phyloP scores from a whole-genome alignment of 1,140 invertebrate species.

The Theocolax elegans region DNA sequence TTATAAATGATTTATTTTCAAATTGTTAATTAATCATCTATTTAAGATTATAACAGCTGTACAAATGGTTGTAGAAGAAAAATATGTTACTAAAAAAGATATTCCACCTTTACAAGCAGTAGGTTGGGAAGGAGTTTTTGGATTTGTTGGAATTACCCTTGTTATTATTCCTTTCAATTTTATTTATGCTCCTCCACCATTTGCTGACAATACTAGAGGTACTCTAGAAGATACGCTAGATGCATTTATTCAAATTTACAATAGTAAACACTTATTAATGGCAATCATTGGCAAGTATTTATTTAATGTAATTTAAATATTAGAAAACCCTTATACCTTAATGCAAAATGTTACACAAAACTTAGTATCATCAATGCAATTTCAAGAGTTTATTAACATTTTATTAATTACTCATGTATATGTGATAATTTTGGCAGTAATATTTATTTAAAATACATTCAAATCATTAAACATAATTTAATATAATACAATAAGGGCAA shows the following conservation, averaged over 20 bases:
- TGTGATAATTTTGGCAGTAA: too few species aligned
- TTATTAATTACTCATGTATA: too few species aligned
- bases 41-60: conserved; percentile 80
- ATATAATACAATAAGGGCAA: too few species aligned
- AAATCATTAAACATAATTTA: too few species aligned
- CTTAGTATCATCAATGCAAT: too few species aligned
- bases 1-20: too few species aligned
- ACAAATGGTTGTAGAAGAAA: conserved; percentile 96
- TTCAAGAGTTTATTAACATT: too few species aligned
- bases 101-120: conserved; percentile 88
- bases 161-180: conserved; percentile 88
- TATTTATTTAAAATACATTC: too few species aligned
- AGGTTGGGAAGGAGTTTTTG: conserved; percentile 94
- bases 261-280: conserved; percentile 73
- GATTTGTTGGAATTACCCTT: conserved; percentile 79
- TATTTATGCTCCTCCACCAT: conserved; percentile 79
- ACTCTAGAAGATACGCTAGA: conserved; percentile 88
- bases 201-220: conserved; percentile 80
- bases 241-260: conserved; percentile 83
- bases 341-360: too few species aligned
- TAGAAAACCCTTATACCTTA: too few species aligned
- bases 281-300: conserved; percentile 74
- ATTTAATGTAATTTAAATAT: too few species aligned
- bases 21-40: too few species aligned
- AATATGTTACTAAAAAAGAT: conserved; percentile 84